Percentiles rank a stretch among this genome's conserved stretches.
These are phyloP conservation scores for Pogonus chalceus DNA, from an alignment of 1,140 invertebrate species.

Conservation along the genomic window DNA sequence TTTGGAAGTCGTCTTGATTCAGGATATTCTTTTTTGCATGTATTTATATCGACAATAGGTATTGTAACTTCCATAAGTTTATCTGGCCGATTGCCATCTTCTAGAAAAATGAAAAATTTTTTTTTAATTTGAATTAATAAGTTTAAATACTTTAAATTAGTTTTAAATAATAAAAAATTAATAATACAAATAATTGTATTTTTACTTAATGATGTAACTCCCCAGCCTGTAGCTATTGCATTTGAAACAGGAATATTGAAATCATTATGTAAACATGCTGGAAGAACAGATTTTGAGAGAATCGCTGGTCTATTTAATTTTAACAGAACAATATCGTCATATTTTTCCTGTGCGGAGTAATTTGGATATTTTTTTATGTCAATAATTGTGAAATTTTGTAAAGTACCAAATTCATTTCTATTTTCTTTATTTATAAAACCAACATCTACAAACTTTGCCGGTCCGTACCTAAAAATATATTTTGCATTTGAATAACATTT, in stretches of 20 bases:
- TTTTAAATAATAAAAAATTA: no score
- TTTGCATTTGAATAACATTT: no score
- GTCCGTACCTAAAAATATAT: no score
- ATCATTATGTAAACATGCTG: conserved; percentile 11
- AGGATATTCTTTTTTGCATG: not conserved
- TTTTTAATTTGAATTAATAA: no score
- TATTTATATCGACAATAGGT: not conserved
- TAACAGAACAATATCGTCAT: not conserved
- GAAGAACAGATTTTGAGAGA: not conserved
- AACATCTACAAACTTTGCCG: not conserved
- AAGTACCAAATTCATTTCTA: not conserved
- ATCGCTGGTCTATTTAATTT: not conserved
- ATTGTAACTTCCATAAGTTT: not conserved
- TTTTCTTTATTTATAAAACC: not conserved
- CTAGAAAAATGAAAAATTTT: not conserved
- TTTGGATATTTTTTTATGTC: not conserved
- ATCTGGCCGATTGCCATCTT: not conserved
- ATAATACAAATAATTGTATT: not conserved
- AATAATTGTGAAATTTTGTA: conserved; percentile 1
- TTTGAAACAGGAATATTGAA: conserved; percentile 18
- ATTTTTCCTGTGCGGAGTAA: not conserved
- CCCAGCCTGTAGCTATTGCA: conserved; percentile 1
- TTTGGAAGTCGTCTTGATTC: not conserved
- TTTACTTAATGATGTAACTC: not conserved
- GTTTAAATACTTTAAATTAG: no score